Conservation (phyloP, 2,113 vertebrate genomes). For the Megaptera novaeangliae region DNA sequence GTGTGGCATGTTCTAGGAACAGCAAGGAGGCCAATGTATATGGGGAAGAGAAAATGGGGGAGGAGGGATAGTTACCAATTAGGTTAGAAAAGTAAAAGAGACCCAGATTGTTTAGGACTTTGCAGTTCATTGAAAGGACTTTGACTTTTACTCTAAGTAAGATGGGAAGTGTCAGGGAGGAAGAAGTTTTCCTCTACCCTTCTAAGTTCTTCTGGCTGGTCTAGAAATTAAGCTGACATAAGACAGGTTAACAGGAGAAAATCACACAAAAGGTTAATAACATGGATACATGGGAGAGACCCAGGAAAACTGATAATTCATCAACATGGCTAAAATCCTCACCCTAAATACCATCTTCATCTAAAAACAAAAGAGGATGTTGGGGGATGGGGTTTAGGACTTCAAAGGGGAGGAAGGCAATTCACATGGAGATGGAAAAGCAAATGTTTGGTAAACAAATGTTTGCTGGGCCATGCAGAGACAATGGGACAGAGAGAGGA, state of each 20-base stretch:
- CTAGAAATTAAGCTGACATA: background rate
- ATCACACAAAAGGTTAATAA: background rate
- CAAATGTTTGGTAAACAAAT: background rate
- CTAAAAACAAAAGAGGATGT: background rate
- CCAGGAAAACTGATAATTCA: background rate
- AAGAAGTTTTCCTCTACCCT: background rate
- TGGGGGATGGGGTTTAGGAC: background rate
- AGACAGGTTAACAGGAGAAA: background rate
- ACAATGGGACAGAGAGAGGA: background rate
- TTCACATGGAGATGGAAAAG: background rate
- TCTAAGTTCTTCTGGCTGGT: background rate
- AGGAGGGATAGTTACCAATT: background rate
- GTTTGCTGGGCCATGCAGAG: background rate
- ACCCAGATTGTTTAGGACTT: background rate
- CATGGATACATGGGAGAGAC: background rate
- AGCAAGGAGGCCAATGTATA: background rate
- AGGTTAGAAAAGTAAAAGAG: background rate
- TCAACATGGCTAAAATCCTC: background rate
- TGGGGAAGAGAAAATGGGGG: background rate
- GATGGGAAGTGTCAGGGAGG: background rate
- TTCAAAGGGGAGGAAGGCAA: background rate
- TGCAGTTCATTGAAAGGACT: background rate
- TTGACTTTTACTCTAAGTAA: background rate
- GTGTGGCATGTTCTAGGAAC: background rate
- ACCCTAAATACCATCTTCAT: background rate